Evolutionary conservation across 2,888 invertebrate species (phyloP), one percentile per base, ranked within the genome.

Genomic region (Amorpha juglandis): DNA sequence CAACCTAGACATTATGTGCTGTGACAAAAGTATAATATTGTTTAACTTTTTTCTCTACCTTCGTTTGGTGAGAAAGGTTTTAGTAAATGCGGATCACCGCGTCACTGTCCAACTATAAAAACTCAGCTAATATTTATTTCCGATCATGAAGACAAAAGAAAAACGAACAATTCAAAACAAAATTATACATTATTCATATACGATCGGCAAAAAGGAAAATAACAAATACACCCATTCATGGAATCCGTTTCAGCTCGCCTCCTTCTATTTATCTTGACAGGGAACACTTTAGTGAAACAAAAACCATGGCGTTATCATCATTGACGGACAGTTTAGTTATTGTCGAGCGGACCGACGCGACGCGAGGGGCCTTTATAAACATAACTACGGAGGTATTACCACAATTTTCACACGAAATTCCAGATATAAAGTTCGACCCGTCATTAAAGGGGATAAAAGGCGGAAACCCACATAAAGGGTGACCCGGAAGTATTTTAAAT

Each of bases 361-460:
- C n/a, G n/a, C n/a, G n/a, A 19, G 19, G 47, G 55, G 9, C 48
- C 64, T 47, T 48, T 33, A 45, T 64, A 74, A 71, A 75, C 70
- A 69, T 70, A 67, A 74, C 69, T 65, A 66, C 68, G 58, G 66
- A 64, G 66, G 66, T 71, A 73, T 77, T 77, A 74, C 63, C 72
- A 77, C 76, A 78, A 78, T 78, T 82, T 77, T 76, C 74, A 70
- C 75, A 72, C 68, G 67, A 68, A 78, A 78, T 72, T 75, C 69
- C 69, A 71, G 77, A 79, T 75, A 77, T 79, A 82, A 80, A 77
- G 78, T 79, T 79, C 73, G 74, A 74, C 80, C 82, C 80, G 81
- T 78, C 83, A 82, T 84, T 84, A 83, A 75, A 76, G 65, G 75
- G 76, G 78, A 78, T 79, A 81, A 82, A 80, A 79, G 75, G 74